Evolutionary conservation across 2,888 invertebrate genomes (phyloP).

Genomic region (Xestia rhomboidea): DNA sequence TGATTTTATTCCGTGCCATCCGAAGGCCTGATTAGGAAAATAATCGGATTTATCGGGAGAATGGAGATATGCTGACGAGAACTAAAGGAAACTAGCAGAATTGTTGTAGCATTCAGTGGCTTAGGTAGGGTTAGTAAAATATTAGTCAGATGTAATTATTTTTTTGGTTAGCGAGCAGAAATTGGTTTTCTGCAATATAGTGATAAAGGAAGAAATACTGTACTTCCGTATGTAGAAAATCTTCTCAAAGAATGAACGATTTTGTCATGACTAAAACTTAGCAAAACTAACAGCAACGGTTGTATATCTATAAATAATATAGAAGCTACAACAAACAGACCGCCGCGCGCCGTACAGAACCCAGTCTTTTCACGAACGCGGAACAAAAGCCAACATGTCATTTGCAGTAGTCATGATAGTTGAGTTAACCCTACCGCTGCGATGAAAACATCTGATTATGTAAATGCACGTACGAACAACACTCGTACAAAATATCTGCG

Average conservation of each 20-base stretch:
- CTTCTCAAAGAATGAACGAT: background rate
- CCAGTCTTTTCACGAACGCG: constrained; percentile 44
- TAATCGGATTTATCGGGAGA: constrained; percentile 50
- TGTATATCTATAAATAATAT: constrained; percentile 1
- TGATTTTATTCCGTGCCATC: constrained; percentile 48
- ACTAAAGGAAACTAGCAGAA: constrained; percentile 9
- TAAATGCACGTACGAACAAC: constrained; percentile 61
- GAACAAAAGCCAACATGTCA: constrained; percentile 63
- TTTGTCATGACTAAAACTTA: background rate
- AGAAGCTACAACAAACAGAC: constrained; percentile 21
- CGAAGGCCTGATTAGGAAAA: constrained; percentile 49
- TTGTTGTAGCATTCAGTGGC: constrained; percentile 11
- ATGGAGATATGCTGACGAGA: constrained; percentile 31
- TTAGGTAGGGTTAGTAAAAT: constrained; percentile 2
- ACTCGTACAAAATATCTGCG: constrained; percentile 61
- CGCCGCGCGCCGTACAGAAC: constrained; percentile 10
- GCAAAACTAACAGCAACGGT: background rate
- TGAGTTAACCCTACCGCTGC: constrained; percentile 55
- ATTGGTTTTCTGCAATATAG: background rate
- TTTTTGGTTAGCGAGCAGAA: constrained; percentile 17
- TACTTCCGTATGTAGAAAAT: background rate
- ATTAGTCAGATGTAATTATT: constrained; percentile 15
- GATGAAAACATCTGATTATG: constrained; percentile 68
- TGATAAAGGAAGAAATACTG: background rate
- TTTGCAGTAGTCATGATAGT: constrained; percentile 60